Evolutionary conservation across 2,888 invertebrate genomes (phyloP).

Genomic region (Meandrusa payeni): DNA sequence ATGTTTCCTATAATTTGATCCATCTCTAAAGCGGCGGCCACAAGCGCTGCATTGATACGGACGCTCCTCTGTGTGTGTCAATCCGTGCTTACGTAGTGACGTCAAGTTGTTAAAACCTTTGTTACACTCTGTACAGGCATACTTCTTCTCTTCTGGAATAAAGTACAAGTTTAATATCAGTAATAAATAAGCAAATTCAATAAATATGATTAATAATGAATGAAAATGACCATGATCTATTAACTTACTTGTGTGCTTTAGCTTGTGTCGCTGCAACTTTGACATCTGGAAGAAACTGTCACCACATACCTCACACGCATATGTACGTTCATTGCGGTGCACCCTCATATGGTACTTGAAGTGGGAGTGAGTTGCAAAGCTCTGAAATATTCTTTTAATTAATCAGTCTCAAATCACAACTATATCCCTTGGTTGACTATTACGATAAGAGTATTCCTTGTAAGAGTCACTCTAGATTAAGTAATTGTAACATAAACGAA

Average conservation of each 20-base stretch:
- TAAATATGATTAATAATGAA: too few relatives aligned
- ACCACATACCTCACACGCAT: conserved; percentile 82
- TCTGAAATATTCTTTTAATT: too few relatives aligned
- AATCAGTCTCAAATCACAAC: too few relatives aligned
- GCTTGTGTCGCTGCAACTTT: conserved; percentile 86
- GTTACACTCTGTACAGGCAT: conserved; percentile 81
- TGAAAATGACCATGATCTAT: too few relatives aligned
- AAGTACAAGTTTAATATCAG: too few relatives aligned
- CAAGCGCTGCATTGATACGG: conserved; percentile 83
- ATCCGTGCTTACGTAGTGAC: conserved; percentile 81
- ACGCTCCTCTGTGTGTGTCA: conserved; percentile 83
- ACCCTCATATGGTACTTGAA: conserved; percentile 86
- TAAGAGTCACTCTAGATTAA: too few relatives aligned
- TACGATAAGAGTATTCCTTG: too few relatives aligned
- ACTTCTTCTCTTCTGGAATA: conserved; percentile 70
- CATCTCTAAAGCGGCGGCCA: conserved; percentile 79
- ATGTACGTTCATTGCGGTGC: conserved; percentile 83
- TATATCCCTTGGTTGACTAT: too few relatives aligned
- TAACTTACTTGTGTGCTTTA: conserved; percentile 79
- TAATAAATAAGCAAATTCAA: too few relatives aligned
- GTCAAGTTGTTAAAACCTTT: conserved; percentile 81
- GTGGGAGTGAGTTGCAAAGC: conserved; percentile 86
- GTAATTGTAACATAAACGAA: too few relatives aligned
- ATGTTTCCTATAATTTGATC: conserved; percentile 86
- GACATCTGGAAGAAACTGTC: conserved; percentile 86